phyloP scores from a whole-genome alignment of 37 sponge, comb jelly and placozoan genomes.

The Cliona cf. orientalis region DNA sequence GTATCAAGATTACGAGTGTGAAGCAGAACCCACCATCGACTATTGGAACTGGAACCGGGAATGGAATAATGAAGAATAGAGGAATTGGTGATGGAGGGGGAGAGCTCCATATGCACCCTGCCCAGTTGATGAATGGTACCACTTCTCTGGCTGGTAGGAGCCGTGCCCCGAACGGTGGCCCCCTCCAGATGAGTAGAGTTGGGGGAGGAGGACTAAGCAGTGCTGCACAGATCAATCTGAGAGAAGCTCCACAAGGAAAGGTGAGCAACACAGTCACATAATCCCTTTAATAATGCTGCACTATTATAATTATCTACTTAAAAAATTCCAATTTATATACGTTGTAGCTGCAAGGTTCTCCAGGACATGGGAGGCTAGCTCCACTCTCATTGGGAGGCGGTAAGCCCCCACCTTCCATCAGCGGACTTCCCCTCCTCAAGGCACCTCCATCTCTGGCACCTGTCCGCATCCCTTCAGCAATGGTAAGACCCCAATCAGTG shows the following conservation, averaged over 20 bases:
- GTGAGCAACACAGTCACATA: not conserved
- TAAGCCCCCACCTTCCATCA: conserved; percentile 4
- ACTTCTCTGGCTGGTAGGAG: not conserved
- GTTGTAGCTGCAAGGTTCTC: not conserved
- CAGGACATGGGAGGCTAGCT: not conserved
- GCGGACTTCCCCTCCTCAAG: conserved; percentile 27
- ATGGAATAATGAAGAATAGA: not conserved
- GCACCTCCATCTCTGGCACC: conserved; percentile 22
- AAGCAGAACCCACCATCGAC: not conserved
- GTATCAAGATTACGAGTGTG: not conserved
- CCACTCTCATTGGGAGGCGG: conserved; percentile 1
- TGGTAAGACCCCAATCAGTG: not conserved
- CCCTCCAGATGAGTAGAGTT: not conserved
- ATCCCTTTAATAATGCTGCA: not conserved
- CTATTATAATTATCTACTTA: not conserved
- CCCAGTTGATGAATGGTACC: not conserved
- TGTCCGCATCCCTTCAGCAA: not conserved
- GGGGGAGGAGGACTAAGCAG: not conserved
- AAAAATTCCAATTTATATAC: no score
- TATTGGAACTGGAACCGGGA: not conserved
- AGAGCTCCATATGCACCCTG: no score
- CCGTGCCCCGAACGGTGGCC: no score
- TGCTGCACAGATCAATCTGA: not conserved
- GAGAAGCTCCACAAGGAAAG: not conserved
- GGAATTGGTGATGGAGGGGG: no score